These are phyloP conservation scores for Mycalesis mineus DNA, from an alignment of 2,888 invertebrate species.

Conservation along the genomic window DNA sequence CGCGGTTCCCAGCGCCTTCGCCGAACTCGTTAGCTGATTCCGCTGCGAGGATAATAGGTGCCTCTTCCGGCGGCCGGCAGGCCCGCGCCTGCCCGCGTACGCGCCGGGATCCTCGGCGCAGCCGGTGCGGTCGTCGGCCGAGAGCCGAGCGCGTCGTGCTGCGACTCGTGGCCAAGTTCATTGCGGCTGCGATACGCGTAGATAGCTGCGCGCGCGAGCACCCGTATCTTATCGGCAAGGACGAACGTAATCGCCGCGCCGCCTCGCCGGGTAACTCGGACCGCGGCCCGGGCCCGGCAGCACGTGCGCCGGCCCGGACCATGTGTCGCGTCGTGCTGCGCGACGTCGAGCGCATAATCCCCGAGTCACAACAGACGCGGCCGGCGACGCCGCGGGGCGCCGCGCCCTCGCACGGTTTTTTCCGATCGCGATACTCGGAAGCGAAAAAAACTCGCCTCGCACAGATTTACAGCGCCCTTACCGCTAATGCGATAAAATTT, in stretches of 20 bases:
- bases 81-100: neutral
- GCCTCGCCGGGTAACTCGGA: neutral
- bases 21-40: conserved; percentile 18
- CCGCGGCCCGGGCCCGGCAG: neutral
- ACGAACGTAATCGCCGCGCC: conserved; percentile 6
- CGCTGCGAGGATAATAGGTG: neutral
- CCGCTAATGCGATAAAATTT: conserved; percentile 53
- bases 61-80: neutral
- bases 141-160: too few species aligned
- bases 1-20: conserved; percentile 22
- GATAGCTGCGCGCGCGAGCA: neutral
- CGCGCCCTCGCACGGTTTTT: conserved; percentile 32
- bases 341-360: conserved; percentile 23
- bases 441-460: conserved; percentile 34
- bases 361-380: conserved; percentile 6
- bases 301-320: too few species aligned
- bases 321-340: too few species aligned
- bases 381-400: conserved; percentile 37
- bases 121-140: too few species aligned
- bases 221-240: conserved; percentile 20
- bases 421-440: conserved; percentile 45
- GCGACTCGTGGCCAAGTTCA: neutral
- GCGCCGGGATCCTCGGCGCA: too few species aligned
- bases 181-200: neutral
- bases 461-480: conserved; percentile 44